Percentiles rank a stretch among this genome's conserved stretches.
phyloP scores from a whole-genome alignment of 1,140 invertebrate genomes.

The Whitmania pigra region DNA sequence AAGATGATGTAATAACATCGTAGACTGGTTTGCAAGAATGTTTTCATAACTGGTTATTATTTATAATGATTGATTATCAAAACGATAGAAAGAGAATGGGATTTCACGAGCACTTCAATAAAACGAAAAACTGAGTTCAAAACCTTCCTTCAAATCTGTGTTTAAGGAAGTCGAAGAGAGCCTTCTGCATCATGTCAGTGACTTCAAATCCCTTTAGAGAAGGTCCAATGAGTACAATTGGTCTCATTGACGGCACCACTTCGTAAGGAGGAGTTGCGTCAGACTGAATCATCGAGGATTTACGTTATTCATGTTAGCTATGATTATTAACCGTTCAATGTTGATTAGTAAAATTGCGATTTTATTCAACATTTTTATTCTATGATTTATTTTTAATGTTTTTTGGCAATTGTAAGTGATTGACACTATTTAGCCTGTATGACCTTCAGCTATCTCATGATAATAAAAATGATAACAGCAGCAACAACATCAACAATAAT shows the following conservation, averaged over 20 bases:
- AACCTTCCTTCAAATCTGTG: constrained; percentile 83
- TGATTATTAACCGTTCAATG: too few relatives aligned
- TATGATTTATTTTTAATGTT: too few relatives aligned
- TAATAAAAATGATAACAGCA: background rate
- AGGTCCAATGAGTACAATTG: constrained; percentile 93
- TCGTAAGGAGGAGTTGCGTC: constrained; percentile 80
- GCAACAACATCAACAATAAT: background rate
- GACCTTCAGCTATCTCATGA: too few relatives aligned
- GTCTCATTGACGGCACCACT: constrained; percentile 98
- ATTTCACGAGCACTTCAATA: background rate
- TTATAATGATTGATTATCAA: background rate
- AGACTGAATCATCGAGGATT: background rate
- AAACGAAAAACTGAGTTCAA: background rate
- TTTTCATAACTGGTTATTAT: background rate
- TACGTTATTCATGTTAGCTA: too few relatives aligned
- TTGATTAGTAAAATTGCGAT: too few relatives aligned
- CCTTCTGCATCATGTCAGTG: constrained; percentile 99
- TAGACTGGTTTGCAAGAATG: too few relatives aligned
- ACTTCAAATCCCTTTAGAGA: constrained; percentile 97
- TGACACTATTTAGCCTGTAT: too few relatives aligned
- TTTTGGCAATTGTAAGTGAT: too few relatives aligned
- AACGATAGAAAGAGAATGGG: background rate
- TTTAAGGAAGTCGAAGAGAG: constrained; percentile 96
- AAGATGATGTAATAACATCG: too few relatives aligned
- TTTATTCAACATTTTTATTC: too few relatives aligned